Percentiles rank a stretch among this genome's conserved stretches.
phyloP scores from a whole-genome alignment of 2,113 vertebrate genomes.

The Chlorocebus sabaeus region DNA sequence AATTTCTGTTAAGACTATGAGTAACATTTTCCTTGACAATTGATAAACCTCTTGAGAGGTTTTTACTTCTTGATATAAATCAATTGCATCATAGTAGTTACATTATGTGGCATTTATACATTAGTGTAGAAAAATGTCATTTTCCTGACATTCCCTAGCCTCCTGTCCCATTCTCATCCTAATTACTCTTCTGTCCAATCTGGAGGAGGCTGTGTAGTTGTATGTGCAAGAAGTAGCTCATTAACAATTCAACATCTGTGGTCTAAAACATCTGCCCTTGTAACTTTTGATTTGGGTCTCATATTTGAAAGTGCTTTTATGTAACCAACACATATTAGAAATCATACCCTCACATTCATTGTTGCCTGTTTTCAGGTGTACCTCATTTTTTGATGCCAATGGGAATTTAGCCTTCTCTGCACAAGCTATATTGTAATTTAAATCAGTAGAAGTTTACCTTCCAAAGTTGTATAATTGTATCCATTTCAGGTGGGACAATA shows the following conservation, averaged over 20 bases:
- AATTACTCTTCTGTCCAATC: not conserved
- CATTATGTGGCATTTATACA: not conserved
- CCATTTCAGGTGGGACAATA: not conserved
- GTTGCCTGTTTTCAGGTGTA: not conserved
- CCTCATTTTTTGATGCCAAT: not conserved
- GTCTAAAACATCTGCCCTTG: not conserved
- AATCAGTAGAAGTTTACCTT: not conserved
- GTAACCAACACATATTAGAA: not conserved
- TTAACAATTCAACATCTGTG: not conserved
- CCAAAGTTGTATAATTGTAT: not conserved
- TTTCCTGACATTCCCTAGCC: not conserved
- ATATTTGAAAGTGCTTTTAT: not conserved
- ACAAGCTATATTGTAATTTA: not conserved
- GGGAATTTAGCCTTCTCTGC: not conserved
- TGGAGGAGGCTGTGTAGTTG: not conserved
- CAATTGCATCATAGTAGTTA: not conserved
- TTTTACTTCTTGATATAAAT: constrained; percentile 8
- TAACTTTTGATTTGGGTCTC: not conserved
- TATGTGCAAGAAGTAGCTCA: not conserved
- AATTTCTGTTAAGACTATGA: not conserved
- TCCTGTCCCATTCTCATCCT: not conserved
- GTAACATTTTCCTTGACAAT: not conserved
- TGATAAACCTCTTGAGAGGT: not conserved
- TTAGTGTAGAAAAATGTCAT: not conserved
- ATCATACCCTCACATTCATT: not conserved